These are phyloP conservation scores for Endotricha flammealis DNA, from an alignment of 2,888 invertebrate genomes.

Conservation along the genomic window DNA sequence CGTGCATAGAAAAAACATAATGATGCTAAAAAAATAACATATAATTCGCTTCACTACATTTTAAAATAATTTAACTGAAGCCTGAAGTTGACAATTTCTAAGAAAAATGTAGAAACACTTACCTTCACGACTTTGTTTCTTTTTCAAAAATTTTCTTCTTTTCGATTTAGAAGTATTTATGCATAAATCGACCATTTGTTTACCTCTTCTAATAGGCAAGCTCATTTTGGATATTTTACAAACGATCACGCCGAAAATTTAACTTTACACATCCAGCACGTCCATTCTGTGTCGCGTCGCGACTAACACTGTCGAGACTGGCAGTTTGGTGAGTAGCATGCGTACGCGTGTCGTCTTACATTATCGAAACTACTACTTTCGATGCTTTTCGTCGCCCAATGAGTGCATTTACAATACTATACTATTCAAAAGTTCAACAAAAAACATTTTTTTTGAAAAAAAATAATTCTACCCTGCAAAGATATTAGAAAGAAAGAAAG, in stretches of 20 bases:
- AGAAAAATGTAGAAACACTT: neutral
- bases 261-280: slow-evolving; percentile 6
- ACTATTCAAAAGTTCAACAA: no score
- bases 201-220: slow-evolving; percentile 10
- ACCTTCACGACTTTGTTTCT: slow-evolving; percentile 6
- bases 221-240: slow-evolving; percentile 8
- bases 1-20: no score
- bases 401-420: slow-evolving; percentile 1
- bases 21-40: no score
- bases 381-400: slow-evolving; percentile 5
- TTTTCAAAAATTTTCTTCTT: no score
- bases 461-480: no score
- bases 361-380: slow-evolving; percentile 5
- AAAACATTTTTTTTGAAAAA: no score
- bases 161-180: no score
- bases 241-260: slow-evolving; percentile 4
- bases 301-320: slow-evolving; percentile 6
- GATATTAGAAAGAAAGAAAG: no score
- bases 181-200: slow-evolving; percentile 7
- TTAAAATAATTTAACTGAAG: no score
- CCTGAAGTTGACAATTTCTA: neutral
- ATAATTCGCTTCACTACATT: no score
- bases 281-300: slow-evolving; percentile 3
- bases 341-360: slow-evolving; percentile 1
- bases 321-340: slow-evolving; percentile 7